These are phyloP conservation scores for Melanerpes formicivorus DNA, from an alignment of 2,113 vertebrate genomes.

Conservation along the genomic window DNA sequence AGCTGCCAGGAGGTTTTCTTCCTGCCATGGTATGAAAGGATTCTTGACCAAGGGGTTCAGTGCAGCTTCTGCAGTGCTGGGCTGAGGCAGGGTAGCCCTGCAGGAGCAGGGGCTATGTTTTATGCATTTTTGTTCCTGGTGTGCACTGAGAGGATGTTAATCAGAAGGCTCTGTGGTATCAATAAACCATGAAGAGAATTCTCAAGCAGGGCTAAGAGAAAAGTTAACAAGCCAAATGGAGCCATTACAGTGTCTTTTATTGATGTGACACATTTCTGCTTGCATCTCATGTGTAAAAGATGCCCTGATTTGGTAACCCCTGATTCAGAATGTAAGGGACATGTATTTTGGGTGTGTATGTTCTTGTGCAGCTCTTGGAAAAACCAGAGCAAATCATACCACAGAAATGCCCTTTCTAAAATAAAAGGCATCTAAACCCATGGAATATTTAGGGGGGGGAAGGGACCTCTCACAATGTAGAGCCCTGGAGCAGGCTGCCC, in stretches of 20 bases:
- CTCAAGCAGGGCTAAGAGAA: slow-evolving; percentile 17
- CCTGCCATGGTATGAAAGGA: neutral
- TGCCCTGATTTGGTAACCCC: neutral
- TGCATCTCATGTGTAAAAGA: slow-evolving; percentile 7
- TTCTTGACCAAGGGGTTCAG: neutral
- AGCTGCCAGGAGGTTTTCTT: neutral
- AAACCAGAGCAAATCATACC: neutral
- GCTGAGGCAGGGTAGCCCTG: neutral
- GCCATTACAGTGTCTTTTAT: slow-evolving; percentile 47
- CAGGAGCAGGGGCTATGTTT: slow-evolving; percentile 8
- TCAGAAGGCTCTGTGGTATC: neutral
- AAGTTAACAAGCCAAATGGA: slow-evolving; percentile 44
- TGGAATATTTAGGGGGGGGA: neutral
- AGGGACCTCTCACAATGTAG: too few species aligned
- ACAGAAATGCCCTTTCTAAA: neutral
- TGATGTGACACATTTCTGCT: slow-evolving; percentile 25
- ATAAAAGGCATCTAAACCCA: neutral
- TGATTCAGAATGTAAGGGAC: neutral
- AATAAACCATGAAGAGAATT: slow-evolving; percentile 49
- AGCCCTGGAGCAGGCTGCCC: neutral
- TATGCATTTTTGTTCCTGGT: slow-evolving; percentile 40
- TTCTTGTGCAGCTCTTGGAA: neutral
- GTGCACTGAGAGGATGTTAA: slow-evolving; percentile 23
- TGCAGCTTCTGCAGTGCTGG: neutral
- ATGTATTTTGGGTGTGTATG: neutral